These are phyloP conservation scores for Noctua janthina DNA, from an alignment of 2,888 invertebrate species.

Conservation along the genomic window DNA sequence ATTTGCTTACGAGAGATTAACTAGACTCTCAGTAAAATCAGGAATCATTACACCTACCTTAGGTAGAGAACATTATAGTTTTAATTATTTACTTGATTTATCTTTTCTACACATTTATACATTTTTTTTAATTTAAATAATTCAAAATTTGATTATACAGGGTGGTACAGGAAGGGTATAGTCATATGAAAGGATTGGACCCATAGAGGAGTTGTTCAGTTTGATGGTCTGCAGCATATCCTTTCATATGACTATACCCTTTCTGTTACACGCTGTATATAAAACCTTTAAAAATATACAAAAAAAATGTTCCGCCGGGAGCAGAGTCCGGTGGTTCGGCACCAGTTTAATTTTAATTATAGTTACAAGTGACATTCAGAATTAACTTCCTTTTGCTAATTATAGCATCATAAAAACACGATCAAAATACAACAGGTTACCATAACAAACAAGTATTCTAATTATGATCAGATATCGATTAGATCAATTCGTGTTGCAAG, in stretches of 20 bases:
- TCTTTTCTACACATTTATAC: background rate
- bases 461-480: constrained; percentile 3
- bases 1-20: background rate
- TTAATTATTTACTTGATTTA: background rate
- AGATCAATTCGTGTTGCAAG: constrained; percentile 19
- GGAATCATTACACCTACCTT: too few species aligned
- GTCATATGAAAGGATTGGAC: too few species aligned
- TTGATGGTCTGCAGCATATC: too few species aligned
- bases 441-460: background rate
- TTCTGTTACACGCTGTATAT: too few species aligned
- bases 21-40: background rate
- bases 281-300: background rate
- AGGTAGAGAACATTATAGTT: background rate
- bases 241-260: too few species aligned
- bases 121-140: background rate
- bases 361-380: background rate
- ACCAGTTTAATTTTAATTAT: background rate
- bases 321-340: background rate
- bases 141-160: background rate
- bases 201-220: too few species aligned
- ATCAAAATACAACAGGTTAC: background rate
- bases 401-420: background rate
- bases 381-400: background rate
- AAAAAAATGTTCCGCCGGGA: background rate
- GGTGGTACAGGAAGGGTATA: too few species aligned